A percentile compares a stretch with the other conserved stretches of the same genome.
Evolutionary conservation across 2,888 invertebrate genomes (phyloP).

Genomic region (Drosophila imparisetae): DNA sequence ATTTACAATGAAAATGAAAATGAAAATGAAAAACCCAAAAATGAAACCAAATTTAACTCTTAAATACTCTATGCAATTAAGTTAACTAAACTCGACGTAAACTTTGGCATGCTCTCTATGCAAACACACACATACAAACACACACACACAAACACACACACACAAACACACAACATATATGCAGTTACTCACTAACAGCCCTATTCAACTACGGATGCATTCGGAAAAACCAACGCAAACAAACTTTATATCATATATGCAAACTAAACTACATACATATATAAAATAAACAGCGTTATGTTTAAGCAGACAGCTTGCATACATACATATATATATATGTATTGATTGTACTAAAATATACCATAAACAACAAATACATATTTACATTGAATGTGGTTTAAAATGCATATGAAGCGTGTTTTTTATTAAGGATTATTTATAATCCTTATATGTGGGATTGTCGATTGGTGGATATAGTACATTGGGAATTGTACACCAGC

Average conservation of each 20-base stretch:
- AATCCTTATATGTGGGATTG: not conserved
- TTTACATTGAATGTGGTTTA: slow-evolving; percentile 81
- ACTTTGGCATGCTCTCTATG: slow-evolving; percentile 51
- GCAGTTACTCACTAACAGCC: slow-evolving; percentile 52
- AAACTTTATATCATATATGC: slow-evolving; percentile 55
- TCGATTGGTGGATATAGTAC: not conserved
- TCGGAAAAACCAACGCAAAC: slow-evolving; percentile 58
- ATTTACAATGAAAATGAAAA: slow-evolving; percentile 36
- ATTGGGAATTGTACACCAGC: not conserved
- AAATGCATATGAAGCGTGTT: slow-evolving; percentile 43
- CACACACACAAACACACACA: not conserved
- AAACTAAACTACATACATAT: slow-evolving; percentile 52
- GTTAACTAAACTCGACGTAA: slow-evolving; percentile 60
- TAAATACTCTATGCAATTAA: slow-evolving; percentile 73
- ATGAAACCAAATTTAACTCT: slow-evolving; percentile 38
- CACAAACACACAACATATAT: slow-evolving; percentile 17
- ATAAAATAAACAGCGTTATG: slow-evolving; percentile 67
- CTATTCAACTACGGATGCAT: slow-evolving; percentile 56
- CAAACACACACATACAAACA: not conserved
- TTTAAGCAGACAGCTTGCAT: slow-evolving; percentile 67
- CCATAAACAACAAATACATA: slow-evolving; percentile 78
- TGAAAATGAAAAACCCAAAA: slow-evolving; percentile 4
- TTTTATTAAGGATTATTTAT: slow-evolving; percentile 21
- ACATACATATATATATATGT: slow-evolving; percentile 30
- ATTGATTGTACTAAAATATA: slow-evolving; percentile 58